Evolutionary conservation across 2,113 vertebrate species (phyloP).

Genomic region (Thryonomys swinderianus): DNA sequence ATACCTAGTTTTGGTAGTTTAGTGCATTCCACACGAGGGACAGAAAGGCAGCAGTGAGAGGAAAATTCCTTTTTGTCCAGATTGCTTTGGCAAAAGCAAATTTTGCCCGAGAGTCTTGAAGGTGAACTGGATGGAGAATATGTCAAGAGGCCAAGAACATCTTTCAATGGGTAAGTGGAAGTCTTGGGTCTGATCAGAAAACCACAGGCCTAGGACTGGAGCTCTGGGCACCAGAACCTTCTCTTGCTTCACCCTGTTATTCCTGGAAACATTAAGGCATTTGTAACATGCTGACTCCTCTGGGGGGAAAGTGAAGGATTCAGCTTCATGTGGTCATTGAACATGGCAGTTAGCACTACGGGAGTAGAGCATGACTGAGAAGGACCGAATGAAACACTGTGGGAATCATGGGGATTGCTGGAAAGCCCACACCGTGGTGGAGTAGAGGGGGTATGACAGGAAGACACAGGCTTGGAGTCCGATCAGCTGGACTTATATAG

Average conservation of each 20-base stretch:
- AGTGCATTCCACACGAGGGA: neutral
- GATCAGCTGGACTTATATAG: neutral
- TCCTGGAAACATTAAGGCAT: neutral
- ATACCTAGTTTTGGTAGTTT: neutral
- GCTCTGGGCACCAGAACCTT: too few relatives aligned
- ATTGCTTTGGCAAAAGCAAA: neutral
- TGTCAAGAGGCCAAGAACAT: neutral
- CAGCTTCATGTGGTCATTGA: neutral
- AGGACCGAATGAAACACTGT: neutral
- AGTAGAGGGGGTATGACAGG: neutral
- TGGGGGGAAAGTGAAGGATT: neutral
- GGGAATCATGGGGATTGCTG: neutral
- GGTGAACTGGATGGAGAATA: accelerated
- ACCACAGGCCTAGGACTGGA: neutral
- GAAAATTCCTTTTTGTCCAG: neutral
- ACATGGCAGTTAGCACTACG: neutral
- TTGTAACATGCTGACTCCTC: neutral
- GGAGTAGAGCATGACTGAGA: neutral
- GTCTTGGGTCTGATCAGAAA: neutral
- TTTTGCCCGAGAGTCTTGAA: neutral
- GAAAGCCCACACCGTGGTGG: neutral
- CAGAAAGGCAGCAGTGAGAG: neutral
- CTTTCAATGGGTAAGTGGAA: accelerated
- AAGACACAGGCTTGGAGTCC: neutral
- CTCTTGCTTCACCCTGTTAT: accelerated